Base-by-base conservation (phyloP, 2,888 invertebrate genomes). In the Limnephilus marmoratus region DNA sequence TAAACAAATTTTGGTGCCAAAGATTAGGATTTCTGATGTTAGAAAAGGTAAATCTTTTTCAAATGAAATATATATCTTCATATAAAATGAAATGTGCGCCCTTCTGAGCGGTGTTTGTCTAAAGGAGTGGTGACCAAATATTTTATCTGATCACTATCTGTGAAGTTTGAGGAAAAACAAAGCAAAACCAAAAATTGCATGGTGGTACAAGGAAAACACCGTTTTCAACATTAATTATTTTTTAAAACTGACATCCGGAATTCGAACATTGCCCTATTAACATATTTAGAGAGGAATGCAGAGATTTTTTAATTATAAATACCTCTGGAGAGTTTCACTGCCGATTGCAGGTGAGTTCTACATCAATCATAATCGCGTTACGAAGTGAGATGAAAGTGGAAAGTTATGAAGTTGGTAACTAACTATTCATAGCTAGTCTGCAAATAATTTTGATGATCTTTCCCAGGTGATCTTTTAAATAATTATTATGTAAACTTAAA, bases 1-100 rank as follows among this genome's bases (percentile, higher is more conserved):
- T 29, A 95, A 95, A 9, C 95, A 95, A 93, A 94, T 96, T 18
- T 94, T 95, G 29, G 94, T 95, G 68, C 93, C 93, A 29, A 92
- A 68, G 81, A 93, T 86, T 49, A 83, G 68, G 37, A 85, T 94
- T 29, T 92, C 91, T 90, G 93, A 92, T 83, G 91, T 90, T 29
- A 45, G 80, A 45, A 87, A 86, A 91, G 91, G 91, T 91, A 83
- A 2, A 34, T 9, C 9, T 24, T 68, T 68, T n/a, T 68, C 1
- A 68, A 68, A n/a, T 9, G 24, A 68, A 68, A 24, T 68, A 68
- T 45, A 0, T 15, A 49, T 3, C 0, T 3, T 11, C 13, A 9
- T 68, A 0, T 53, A 53, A 53, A 5, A 24, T 68, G 0, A 68
- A n/a, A 68, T n/a, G 1, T 68, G 68, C 24, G 9, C 24, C 1